Base-by-base conservation (phyloP, 2,113 vertebrate genomes). In the Desmodus rotundus region DNA sequence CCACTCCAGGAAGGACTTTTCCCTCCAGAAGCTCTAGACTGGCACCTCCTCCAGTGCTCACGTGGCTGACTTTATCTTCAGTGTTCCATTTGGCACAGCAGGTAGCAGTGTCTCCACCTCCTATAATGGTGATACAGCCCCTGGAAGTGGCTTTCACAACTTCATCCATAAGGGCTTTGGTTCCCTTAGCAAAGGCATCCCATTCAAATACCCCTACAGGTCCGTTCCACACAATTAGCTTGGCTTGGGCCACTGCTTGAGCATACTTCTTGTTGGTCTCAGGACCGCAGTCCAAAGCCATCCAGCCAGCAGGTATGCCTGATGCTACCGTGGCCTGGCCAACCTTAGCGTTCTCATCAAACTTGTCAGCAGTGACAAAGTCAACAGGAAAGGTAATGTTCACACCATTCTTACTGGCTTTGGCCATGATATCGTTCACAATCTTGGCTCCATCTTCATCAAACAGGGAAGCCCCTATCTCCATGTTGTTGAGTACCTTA, bases 71-170 rank as follows among this genome's bases (percentile, higher is more conserved):
- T 98, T 99, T 99, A 97, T 99, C 99, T 96, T 99, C 99, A 0
- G 99, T 99, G 98, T 99, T 97, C 99, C 99, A 99, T 97, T 99
- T 99, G 67, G 99, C 99, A 89, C 99, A 99, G 98, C 99, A 99
- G 41, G 99, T 99, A 24, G 99, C 99, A 0, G 99, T 99, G 98
- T 99, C 99, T 68, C 99, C 99, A 92, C 99, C 99, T 99, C 99
- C 99, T 84, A 99, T 99, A 94, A 99, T 99, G 91, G 99, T 99
- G 98, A 99, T 89, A 91, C 98, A 99, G 95, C 99, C 99, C 4
- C 98, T 98, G 85, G 98, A 98, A 89, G 99, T 99, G 91, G 99
- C 99, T 97, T 99, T 99, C 47, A 99, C 99, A 72, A 99, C 98
- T 96, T 99, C 99, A 98, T 99, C 99, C 99, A 99, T 99, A 96